Conservation (phyloP, 2,797 vertebrate genomes). For the Rhadinocentrus ornatus region DNA sequence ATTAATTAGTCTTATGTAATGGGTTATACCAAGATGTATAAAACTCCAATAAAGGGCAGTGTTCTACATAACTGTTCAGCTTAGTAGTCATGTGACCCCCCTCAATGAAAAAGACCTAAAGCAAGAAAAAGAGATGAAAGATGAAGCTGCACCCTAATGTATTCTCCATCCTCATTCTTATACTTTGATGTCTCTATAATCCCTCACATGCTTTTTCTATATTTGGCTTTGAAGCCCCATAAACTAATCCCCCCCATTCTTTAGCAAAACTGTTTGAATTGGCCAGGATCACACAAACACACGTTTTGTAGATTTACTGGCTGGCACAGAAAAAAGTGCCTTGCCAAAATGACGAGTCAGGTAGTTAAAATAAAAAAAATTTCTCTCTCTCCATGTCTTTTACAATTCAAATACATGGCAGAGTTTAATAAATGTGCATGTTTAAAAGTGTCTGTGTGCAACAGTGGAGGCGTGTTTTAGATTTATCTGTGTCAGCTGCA, state of each 20-base stretch:
- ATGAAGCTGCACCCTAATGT: slow-evolving; percentile 47
- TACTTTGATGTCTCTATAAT: slow-evolving; percentile 80
- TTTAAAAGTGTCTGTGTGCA: slow-evolving; percentile 28
- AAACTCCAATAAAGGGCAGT: background rate
- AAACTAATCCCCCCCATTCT: slow-evolving; percentile 68
- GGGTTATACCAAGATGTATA: slow-evolving; percentile 10
- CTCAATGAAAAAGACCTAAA: slow-evolving; percentile 13
- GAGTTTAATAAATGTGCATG: slow-evolving; percentile 2
- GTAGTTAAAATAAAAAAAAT: too few species aligned
- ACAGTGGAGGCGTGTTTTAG: slow-evolving; percentile 43
- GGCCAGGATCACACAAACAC: slow-evolving; percentile 60
- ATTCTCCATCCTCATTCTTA: slow-evolving; percentile 63
- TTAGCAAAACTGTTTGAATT: slow-evolving; percentile 68
- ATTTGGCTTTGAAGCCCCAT: slow-evolving; percentile 75
- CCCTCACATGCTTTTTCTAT: slow-evolving; percentile 71
- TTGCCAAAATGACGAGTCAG: slow-evolving; percentile 15
- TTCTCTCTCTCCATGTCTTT: background rate
- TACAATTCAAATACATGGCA: background rate
- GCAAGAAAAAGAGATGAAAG: slow-evolving; percentile 33
- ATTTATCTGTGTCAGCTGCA: slow-evolving; percentile 61
- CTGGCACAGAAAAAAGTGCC: slow-evolving; percentile 28
- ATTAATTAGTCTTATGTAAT: background rate
- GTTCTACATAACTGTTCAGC: background rate
- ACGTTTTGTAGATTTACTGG: slow-evolving; percentile 49
- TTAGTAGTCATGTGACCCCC: background rate